A percentile compares a stretch with the other conserved stretches of the same genome.
phyloP scores from a whole-genome alignment of 2,888 invertebrate species.

The Drosophila rellima region DNA sequence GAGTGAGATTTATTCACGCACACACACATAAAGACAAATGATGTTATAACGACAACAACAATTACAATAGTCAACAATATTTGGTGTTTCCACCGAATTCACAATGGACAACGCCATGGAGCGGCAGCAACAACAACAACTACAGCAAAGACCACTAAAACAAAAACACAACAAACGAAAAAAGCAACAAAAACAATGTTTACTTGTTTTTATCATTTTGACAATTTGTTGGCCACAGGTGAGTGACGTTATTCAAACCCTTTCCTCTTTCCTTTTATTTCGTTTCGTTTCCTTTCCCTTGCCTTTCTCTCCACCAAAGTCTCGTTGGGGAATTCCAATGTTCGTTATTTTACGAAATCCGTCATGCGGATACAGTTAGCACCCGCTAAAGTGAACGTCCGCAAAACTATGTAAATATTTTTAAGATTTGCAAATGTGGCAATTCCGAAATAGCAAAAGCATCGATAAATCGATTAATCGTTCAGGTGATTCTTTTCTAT shows the following conservation, averaged over 20 bases:
- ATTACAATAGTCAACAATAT: constrained; percentile 29
- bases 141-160: constrained; percentile 22
- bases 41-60: constrained; percentile 43
- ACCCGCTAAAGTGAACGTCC: neutral
- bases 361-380: constrained; percentile 14
- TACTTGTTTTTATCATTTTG: constrained; percentile 51
- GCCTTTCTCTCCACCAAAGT: neutral
- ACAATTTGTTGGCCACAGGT: constrained; percentile 62
- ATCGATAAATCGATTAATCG: constrained; percentile 5
- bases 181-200: constrained; percentile 35
- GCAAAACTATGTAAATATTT: too few relatives aligned
- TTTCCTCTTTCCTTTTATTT: neutral
- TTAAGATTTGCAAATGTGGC: neutral
- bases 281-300: neutral
- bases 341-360: constrained; percentile 12
- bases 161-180: constrained; percentile 39
- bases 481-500: too few relatives aligned
- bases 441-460: too few relatives aligned
- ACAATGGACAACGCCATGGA: constrained; percentile 55
- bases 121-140: constrained; percentile 24
- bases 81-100: constrained; percentile 41
- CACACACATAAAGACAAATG: constrained; percentile 31
- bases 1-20: constrained; percentile 19
- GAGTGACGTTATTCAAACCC: constrained; percentile 27
- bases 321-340: constrained; percentile 18